Evolutionary conservation across 2,888 invertebrate genomes (phyloP), one percentile per base, ranked within the genome.

Genomic region (Sicus ferrugineus): DNA sequence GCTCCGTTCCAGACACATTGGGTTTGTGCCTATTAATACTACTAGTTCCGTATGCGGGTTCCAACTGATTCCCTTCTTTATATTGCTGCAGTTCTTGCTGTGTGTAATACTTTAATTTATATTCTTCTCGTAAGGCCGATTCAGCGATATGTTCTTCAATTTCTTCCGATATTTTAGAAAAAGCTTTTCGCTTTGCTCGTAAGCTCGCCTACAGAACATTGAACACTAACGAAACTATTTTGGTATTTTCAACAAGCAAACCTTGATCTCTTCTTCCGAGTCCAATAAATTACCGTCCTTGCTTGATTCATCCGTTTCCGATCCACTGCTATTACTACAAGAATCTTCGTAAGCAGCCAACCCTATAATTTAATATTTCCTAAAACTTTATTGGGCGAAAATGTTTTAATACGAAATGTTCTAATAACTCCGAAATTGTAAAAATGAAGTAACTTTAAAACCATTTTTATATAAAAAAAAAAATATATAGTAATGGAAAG

Each of bases 311-410:
- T 79, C 79, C 62, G 79, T 67, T 26, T 87, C 88, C 9, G 82
- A 85, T 16, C 81, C 90, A 66, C 89, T 90, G 67, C 85, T 90
- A 70, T 73, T 73, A 78, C 91, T 92, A 84, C 82, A 82, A 72
- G 80, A 80, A 75, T 91, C 91, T 80, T 90, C 93, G 86, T 94
- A 94, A 76, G 91, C 93, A 82, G 92, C 94, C 88, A 95, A 89
- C 82, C 94, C 94, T 93, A 90, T 85, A 86, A 84, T 76, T 81
- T 81, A 78, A 78, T 77, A 78, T 77, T 80, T 79, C 78, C 82
- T 82, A 81, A 79, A 81, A 79, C 75, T 80, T 75, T 74, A 64
- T 66, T 19, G 19, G 19, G 19, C 19, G 23, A 21, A 50, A 31
- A 21, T 19, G 38, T 61, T 19, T 14, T 46, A 46, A 46, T n/a